Evolutionary conservation across 2,888 invertebrate species (phyloP).

Genomic region (Cheilosia vulpina): DNA sequence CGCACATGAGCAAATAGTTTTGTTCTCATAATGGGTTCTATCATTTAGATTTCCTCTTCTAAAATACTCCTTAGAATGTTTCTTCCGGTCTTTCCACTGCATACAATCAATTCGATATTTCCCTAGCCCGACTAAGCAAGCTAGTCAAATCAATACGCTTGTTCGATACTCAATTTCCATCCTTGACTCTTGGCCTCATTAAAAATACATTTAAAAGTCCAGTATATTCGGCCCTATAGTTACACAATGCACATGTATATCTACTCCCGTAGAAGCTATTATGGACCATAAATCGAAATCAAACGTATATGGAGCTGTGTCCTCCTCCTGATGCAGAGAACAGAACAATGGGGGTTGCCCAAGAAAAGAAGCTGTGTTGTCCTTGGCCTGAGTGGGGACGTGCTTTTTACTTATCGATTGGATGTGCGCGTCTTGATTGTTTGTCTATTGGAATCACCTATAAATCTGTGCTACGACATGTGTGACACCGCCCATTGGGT

Average conservation of each 20-base stretch:
- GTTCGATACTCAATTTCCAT: slow-evolving; percentile 59
- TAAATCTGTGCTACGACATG: slow-evolving; percentile 64
- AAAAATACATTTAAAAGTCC: slow-evolving; percentile 59
- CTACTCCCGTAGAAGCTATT: slow-evolving; percentile 26
- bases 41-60: slow-evolving; percentile 3
- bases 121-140: neutral
- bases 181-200: slow-evolving; percentile 67
- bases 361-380: slow-evolving; percentile 42
- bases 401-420: neutral
- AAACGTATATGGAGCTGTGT: slow-evolving; percentile 35
- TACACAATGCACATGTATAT: slow-evolving; percentile 31
- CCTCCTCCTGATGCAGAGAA: slow-evolving; percentile 14
- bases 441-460: slow-evolving; percentile 66
- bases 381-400: slow-evolving; percentile 22
- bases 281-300: slow-evolving; percentile 66
- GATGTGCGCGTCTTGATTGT: slow-evolving; percentile 46
- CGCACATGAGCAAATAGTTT: too few relatives aligned
- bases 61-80: slow-evolving; percentile 23
- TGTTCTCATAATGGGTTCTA: too few relatives aligned
- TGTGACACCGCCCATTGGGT: slow-evolving; percentile 70
- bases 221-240: slow-evolving; percentile 31
- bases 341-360: neutral
- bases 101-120: neutral
- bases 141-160: slow-evolving; percentile 60
- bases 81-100: neutral